These are phyloP conservation scores for Myotis daubentonii DNA, from an alignment of 2,797 vertebrate species.

Conservation along the genomic window DNA sequence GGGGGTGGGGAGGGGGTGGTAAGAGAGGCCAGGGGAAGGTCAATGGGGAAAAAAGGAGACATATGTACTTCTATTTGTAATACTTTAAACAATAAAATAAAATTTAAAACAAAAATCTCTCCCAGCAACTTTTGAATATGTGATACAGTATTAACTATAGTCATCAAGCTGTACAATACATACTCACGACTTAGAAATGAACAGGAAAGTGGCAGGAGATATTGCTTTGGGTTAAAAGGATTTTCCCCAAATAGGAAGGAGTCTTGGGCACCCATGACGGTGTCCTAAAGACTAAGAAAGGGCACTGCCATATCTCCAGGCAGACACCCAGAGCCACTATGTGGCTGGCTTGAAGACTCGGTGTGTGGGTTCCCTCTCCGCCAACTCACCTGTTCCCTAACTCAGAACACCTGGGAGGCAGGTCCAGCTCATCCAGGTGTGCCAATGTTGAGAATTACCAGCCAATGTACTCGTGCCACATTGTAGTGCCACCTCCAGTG, in stretches of 20 bases:
- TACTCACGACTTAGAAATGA: neutral
- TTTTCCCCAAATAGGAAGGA: neutral
- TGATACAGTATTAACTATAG: neutral
- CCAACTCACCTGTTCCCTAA: neutral
- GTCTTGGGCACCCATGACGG: neutral
- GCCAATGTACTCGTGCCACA: neutral
- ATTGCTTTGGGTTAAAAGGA: constrained; percentile 10
- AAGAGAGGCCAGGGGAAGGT: no score
- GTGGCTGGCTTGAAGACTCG: neutral
- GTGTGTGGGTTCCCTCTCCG: neutral
- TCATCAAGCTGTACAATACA: neutral
- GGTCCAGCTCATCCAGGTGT: neutral
- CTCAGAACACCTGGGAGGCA: neutral
- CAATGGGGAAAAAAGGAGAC: no score
- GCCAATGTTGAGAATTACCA: neutral
- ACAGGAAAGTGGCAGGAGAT: neutral
- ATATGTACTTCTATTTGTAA: no score
- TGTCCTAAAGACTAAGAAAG: neutral
- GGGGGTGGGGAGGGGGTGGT: no score
- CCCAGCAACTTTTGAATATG: neutral
- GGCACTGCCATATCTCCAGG: neutral
- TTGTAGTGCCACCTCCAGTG: neutral
- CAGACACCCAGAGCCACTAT: neutral
- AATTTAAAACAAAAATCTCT: neutral
- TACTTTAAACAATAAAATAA: no score